These are phyloP conservation scores for Chunga burmeisteri DNA, from an alignment of 2,113 vertebrate genomes.

Conservation along the genomic window DNA sequence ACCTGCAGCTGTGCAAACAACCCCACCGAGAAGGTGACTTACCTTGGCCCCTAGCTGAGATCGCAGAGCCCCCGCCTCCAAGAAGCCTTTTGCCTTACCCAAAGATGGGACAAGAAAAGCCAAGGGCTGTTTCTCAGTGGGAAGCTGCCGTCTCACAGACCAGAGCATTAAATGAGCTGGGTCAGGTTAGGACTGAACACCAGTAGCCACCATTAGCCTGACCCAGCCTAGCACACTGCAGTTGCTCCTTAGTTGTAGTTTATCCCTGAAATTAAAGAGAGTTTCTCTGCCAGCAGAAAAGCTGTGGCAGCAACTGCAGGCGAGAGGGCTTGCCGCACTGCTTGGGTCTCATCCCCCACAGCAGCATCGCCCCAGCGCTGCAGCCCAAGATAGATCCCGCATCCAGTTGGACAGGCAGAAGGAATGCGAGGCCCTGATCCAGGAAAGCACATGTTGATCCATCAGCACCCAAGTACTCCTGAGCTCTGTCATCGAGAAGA, in stretches of 20 bases:
- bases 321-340: background rate
- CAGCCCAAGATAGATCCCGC: background rate
- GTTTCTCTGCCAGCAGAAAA: background rate
- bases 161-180: background rate
- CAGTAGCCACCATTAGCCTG: background rate
- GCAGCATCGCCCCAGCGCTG: background rate
- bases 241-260: background rate
- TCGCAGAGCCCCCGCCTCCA: background rate
- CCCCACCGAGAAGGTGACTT: background rate
- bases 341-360: accelerated
- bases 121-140: background rate
- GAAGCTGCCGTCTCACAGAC: background rate
- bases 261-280: background rate
- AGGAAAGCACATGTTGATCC: background rate
- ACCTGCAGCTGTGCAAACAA: conserved; percentile 42
- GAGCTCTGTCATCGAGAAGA: background rate
- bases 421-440: background rate
- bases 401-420: background rate
- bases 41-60: background rate
- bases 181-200: background rate
- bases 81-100: background rate
- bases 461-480: background rate
- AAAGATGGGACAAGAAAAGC: background rate
- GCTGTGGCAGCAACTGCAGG: accelerated
- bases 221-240: background rate